phyloP scores from a whole-genome alignment of 2,113 vertebrate genomes.

The Aptenodytes patagonicus region DNA sequence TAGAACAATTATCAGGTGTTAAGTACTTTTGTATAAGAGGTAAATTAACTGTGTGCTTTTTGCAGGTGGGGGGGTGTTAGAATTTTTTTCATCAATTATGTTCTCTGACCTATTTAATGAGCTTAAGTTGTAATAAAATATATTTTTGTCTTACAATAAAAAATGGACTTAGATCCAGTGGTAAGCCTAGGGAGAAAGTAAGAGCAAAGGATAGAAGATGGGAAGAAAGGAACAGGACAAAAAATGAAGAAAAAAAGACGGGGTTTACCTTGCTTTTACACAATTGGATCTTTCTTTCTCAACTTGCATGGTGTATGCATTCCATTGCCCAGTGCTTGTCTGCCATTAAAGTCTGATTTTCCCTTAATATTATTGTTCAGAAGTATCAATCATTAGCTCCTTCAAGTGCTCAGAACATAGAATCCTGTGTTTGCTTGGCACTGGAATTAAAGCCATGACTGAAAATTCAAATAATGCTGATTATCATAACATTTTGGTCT shows the following conservation, averaged over 20 bases:
- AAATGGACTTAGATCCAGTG: background rate
- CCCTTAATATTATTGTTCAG: background rate
- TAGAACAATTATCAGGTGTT: constrained; percentile 4
- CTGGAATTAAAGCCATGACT: background rate
- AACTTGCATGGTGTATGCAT: background rate
- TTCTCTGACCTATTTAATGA: background rate
- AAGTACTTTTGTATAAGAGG: background rate
- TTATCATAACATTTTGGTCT: background rate
- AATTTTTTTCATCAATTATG: background rate
- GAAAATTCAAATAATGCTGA: background rate
- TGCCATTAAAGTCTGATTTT: background rate
- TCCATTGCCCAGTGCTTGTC: background rate
- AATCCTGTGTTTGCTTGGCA: background rate
- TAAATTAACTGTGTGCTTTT: background rate
- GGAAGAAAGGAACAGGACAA: background rate
- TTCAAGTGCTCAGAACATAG: background rate
- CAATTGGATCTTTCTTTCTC: background rate
- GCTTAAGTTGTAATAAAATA: background rate
- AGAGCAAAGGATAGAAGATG: background rate
- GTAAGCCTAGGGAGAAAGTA: background rate
- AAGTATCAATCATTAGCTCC: background rate
- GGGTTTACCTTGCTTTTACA: background rate
- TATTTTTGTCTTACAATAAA: background rate
- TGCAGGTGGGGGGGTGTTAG: background rate
- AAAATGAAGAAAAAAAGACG: background rate